These are phyloP conservation scores for Oplegnathus fasciatus DNA, from an alignment of 2,113 vertebrate genomes.

Conservation along the genomic window DNA sequence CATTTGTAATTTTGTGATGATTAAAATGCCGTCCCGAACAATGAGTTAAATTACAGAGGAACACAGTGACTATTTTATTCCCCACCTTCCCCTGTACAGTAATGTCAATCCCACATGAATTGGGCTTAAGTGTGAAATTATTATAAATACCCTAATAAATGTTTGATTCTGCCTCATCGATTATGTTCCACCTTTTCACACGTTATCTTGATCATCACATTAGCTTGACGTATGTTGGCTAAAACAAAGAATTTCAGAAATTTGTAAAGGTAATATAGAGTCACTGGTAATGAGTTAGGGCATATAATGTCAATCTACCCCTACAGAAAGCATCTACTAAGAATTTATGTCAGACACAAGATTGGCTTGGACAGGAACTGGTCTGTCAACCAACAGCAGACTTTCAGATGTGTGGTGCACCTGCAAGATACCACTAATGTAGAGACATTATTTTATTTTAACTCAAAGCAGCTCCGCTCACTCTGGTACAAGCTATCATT, in stretches of 20 bases:
- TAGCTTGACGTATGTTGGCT: neutral
- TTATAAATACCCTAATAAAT: neutral
- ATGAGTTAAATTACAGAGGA: neutral
- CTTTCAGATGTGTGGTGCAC: neutral
- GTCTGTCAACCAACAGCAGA: neutral
- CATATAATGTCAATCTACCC: neutral
- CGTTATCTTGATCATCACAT: neutral
- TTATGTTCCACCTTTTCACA: neutral
- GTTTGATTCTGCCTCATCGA: neutral
- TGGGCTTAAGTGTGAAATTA: neutral
- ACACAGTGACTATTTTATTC: neutral
- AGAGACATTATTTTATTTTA: neutral
- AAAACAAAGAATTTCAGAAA: neutral
- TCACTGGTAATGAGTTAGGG: neutral
- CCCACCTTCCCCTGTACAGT: neutral
- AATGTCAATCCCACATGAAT: neutral
- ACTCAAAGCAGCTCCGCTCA: neutral
- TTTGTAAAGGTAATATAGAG: neutral
- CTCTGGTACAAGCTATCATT: neutral
- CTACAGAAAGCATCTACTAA: neutral
- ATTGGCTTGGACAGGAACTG: neutral
- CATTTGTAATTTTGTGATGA: neutral
- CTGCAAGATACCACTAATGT: neutral
- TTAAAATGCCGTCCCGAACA: neutral
- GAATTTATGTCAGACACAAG: neutral